Conservation (phyloP, 1,140 invertebrate genomes). For the Calephelis nemesis region DNA sequence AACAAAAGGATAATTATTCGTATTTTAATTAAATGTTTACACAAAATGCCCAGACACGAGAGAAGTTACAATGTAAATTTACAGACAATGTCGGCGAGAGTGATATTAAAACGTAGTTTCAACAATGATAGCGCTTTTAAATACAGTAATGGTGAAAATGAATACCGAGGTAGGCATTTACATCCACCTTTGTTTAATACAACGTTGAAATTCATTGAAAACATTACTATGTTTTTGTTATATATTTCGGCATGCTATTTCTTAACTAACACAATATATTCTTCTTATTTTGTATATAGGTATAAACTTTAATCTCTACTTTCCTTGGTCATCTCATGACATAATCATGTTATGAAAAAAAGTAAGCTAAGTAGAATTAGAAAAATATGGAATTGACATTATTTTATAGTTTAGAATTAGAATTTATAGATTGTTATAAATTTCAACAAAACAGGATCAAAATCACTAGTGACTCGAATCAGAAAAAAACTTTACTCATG, state of each 20-base stretch:
- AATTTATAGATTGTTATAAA: no score
- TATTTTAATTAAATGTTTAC: constrained; percentile 13
- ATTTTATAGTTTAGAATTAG: no score
- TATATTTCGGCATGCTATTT: background rate
- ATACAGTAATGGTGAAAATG: constrained; percentile 10
- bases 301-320: no score
- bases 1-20: background rate
- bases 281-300: no score
- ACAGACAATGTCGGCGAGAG: constrained; percentile 14
- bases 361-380: no score
- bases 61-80: constrained; percentile 16
- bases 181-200: constrained; percentile 4
- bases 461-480: no score
- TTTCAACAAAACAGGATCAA: no score
- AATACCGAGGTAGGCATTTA: constrained; percentile 12
- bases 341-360: no score
- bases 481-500: no score
- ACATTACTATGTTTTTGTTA: background rate
- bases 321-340: no score
- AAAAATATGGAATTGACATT: no score
- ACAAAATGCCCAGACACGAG: constrained; percentile 9
- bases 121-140: constrained; percentile 18
- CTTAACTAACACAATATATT: background rate
- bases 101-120: constrained; percentile 17
- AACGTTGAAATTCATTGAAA: constrained; percentile 8